Evolutionary conservation across 2,888 invertebrate species (phyloP), one percentile per base, ranked within the genome.

Genomic region (Stegana nigrithorax): DNA sequence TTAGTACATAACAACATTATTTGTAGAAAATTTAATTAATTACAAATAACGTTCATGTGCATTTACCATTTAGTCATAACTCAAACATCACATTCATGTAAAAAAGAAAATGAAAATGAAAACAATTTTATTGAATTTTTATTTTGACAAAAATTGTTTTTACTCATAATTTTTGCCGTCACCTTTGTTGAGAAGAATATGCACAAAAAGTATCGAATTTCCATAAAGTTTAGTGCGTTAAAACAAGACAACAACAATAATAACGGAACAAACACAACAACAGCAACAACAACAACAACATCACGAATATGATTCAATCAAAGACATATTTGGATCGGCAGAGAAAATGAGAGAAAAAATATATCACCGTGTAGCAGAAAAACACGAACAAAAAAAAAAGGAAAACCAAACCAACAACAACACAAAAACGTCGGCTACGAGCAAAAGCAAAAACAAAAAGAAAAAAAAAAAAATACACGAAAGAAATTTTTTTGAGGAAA

Each of bases 291-390:
- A 17, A 44, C 58, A 42, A 44, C 23, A 57, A 60, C 60, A 36
- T 70, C 69, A 70, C 70, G 66, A 70, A 81, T 72, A 80, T 81
- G 75, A 75, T 77, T 73, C 79, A 79, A 83, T 81, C 79, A 79
- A 80, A 84, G 84, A 85, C 85, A 84, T 85, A 85, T 86, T 86
- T 85, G 85, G 85, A 78, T 81, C 79, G 81, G 73, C 75, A 72
- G 75, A 75, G 81, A 71, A 80, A 75, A 75, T 67, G 77, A 73
- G 73, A 70, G 67, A 66, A 69, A 69, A 69, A 64, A 65, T 45
- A 59, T 57, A 45, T n/a, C n/a, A n/a, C n/a, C n/a, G n/a, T n/a
- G n/a, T n/a, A n/a, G n/a, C n/a, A n/a, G n/a, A n/a, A n/a, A n/a
- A n/a, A n/a, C n/a, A n/a, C n/a, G n/a, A n/a, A n/a, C n/a, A n/a